A percentile compares a stretch with the other conserved stretches of the same genome.
These are phyloP conservation scores for Capitulum mitella DNA, from an alignment of 2,888 invertebrate species.

Conservation along the genomic window DNA sequence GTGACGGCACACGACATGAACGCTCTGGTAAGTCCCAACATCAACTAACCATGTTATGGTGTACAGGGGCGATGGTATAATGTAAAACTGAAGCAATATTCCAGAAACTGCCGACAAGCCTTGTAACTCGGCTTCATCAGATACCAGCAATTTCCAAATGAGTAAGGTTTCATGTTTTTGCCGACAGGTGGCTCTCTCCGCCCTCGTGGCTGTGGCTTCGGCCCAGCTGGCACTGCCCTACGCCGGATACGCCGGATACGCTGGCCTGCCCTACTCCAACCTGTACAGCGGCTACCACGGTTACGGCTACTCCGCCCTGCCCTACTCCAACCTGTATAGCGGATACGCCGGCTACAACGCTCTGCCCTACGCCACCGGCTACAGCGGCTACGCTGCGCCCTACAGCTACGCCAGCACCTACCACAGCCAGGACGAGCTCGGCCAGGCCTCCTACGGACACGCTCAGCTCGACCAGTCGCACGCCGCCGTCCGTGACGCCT, in stretches of 20 bases:
- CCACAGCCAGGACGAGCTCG: slow-evolving; percentile 39
- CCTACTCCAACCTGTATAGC: background rate
- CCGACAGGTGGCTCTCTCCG: background rate
- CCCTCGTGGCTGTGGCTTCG: background rate
- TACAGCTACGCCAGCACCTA: slow-evolving; percentile 37
- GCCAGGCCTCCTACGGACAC: slow-evolving; percentile 32
- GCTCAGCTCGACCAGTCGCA: slow-evolving; percentile 36
- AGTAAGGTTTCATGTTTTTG: background rate
- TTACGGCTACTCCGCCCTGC: background rate
- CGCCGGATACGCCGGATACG: background rate
- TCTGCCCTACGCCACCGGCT: slow-evolving; percentile 18
- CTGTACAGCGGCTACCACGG: slow-evolving; percentile 9
- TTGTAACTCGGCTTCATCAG: too few relatives aligned
- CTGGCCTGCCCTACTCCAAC: background rate
- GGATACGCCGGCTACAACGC: background rate
- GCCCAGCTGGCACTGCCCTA: background rate
- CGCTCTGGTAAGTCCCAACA: background rate
- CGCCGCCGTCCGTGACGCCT: slow-evolving; percentile 40
- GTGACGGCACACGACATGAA: slow-evolving; percentile 23
- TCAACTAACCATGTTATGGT: background rate
- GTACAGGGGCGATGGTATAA: too few relatives aligned
- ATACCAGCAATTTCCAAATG: too few relatives aligned
- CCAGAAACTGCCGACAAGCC: too few relatives aligned
- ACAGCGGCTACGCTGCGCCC: slow-evolving; percentile 33
- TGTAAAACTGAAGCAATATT: too few relatives aligned